Percentiles rank a stretch among this genome's conserved stretches.
Conservation (phyloP, 2,888 invertebrate species). For the Bellardia bayeri region DNA sequence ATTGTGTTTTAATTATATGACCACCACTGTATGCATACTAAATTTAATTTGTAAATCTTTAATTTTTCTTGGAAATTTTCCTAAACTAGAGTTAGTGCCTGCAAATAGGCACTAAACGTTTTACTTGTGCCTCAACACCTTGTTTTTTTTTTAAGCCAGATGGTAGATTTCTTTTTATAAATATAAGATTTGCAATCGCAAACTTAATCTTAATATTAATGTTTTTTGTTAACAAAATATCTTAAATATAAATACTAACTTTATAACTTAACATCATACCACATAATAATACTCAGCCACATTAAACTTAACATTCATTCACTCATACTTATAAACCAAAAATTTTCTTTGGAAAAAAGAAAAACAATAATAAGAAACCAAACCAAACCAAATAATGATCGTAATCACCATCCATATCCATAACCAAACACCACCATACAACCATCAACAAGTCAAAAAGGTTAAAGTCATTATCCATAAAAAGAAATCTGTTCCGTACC, state of each 20-base stretch:
- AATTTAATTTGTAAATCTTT: constrained; percentile 8
- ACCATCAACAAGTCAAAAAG: constrained; percentile 73
- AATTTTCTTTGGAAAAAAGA: background rate
- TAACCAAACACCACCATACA: constrained; percentile 66
- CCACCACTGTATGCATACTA: background rate
- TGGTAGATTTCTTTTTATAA: background rate
- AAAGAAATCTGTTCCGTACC: constrained; percentile 68
- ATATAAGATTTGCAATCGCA: too few relatives aligned
- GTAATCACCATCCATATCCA: constrained; percentile 67
- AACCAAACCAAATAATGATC: constrained; percentile 48
- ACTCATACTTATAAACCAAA: background rate
- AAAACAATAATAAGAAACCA: constrained; percentile 5
- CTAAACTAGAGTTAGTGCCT: too few relatives aligned
- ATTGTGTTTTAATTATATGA: too few relatives aligned
- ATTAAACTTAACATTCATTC: constrained; percentile 9
- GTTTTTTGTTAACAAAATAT: background rate
- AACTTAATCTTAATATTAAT: background rate
- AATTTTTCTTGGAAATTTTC: background rate
- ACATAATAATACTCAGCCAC: constrained; percentile 8
- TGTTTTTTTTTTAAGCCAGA: background rate
- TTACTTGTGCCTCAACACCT: background rate
- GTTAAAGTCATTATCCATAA: constrained; percentile 76
- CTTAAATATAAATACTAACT: background rate
- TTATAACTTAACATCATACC: background rate
- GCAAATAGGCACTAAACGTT: background rate